Evolutionary conservation across 2,888 invertebrate genomes (phyloP).

Genomic region (Limnephilus auricula): DNA sequence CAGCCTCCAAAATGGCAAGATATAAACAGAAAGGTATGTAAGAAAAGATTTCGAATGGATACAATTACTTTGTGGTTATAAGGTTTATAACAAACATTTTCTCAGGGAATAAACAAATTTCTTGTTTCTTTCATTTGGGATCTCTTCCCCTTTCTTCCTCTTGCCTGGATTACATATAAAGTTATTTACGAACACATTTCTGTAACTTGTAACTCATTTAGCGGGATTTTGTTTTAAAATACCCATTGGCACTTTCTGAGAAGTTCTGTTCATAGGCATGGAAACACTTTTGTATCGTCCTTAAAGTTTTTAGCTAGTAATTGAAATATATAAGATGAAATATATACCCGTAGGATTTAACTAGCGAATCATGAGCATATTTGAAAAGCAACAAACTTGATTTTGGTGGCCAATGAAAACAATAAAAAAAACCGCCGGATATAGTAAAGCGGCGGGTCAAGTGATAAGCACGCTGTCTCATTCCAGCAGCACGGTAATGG

Average conservation of each 20-base stretch:
- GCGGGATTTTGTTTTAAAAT: background rate
- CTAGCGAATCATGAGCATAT: too few relatives aligned
- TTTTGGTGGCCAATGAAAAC: too few relatives aligned
- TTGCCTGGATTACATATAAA: background rate
- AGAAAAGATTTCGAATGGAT: slow-evolving; percentile 25
- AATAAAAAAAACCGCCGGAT: too few relatives aligned
- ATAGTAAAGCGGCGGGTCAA: too few relatives aligned
- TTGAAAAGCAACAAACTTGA: too few relatives aligned
- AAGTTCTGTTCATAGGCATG: background rate
- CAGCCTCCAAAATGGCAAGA: slow-evolving; percentile 38
- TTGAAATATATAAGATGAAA: background rate
- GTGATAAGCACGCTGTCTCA: too few relatives aligned
- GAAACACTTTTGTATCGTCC: background rate
- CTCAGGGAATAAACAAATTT: slow-evolving; percentile 19
- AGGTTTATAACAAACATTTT: slow-evolving; percentile 35
- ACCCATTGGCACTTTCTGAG: background rate
- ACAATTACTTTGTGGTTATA: slow-evolving; percentile 41
- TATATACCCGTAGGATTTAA: too few relatives aligned
- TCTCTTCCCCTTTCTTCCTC: background rate
- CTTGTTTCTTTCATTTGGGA: background rate
- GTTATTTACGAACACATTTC: background rate
- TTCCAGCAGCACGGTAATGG: too few relatives aligned
- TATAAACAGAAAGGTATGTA: slow-evolving; percentile 33
- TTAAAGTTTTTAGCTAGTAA: background rate
- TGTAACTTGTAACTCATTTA: background rate